Percentiles rank a stretch among this genome's conserved stretches.
These are phyloP conservation scores for Bombus affinis DNA, from an alignment of 1,140 invertebrate species.

Conservation along the genomic window DNA sequence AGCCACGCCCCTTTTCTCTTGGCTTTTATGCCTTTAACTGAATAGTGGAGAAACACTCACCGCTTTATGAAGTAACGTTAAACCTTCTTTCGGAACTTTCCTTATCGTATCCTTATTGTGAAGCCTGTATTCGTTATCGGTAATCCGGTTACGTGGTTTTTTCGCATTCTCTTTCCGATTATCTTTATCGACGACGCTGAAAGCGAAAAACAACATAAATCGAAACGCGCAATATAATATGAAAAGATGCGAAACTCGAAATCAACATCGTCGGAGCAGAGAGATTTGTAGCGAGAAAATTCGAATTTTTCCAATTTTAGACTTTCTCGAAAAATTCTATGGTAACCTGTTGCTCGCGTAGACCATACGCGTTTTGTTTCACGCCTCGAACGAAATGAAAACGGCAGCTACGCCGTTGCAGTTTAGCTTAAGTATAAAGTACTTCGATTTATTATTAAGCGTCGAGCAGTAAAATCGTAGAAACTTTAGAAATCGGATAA, in stretches of 20 bases:
- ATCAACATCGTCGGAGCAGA: too few species aligned
- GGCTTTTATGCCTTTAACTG: conserved; percentile 12
- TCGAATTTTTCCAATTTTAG: too few species aligned
- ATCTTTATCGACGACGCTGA: neutral
- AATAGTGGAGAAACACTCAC: conserved; percentile 25
- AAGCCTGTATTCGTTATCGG: conserved; percentile 19
- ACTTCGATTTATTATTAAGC: neutral
- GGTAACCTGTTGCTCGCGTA: neutral
- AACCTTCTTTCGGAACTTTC: conserved; percentile 2
- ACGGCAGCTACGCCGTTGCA: neutral
- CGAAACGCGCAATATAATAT: neutral
- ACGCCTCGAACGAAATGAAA: neutral
- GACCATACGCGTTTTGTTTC: neutral
- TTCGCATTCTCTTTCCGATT: neutral
- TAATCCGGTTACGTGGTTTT: neutral
- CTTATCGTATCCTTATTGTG: neutral
- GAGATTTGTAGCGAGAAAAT: too few species aligned
- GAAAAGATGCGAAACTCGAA: neutral
- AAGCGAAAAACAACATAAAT: neutral
- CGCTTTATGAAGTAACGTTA: conserved; percentile 10
- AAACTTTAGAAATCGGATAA: neutral
- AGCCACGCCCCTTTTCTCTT: neutral
- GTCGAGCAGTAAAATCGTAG: neutral
- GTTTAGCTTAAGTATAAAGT: neutral
- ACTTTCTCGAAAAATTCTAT: neutral